These are phyloP conservation scores for Cassiopea xamachana DNA, from an alignment of 30 jellyfish, hydroid and myxozoan species.

Conservation along the genomic window DNA sequence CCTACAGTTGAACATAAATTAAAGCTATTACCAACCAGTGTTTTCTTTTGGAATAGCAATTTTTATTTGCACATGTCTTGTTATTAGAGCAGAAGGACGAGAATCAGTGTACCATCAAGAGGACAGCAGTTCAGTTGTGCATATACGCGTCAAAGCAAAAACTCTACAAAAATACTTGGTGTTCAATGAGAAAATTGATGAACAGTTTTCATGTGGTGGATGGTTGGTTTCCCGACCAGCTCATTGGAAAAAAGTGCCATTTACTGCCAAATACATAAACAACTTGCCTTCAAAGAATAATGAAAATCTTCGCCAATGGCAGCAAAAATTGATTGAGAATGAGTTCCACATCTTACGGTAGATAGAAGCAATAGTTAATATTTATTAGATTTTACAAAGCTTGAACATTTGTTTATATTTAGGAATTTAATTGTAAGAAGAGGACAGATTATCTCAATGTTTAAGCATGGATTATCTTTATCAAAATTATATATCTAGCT, in stretches of 20 bases:
- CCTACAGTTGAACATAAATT: too few relatives aligned
- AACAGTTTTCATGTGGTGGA: slow-evolving; percentile 18
- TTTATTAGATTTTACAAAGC: too few relatives aligned
- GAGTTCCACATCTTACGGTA: slow-evolving; percentile 18
- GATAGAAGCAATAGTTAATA: neutral
- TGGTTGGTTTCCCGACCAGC: slow-evolving; percentile 30
- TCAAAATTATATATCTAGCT: too few relatives aligned
- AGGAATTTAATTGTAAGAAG: too few relatives aligned
- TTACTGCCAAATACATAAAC: slow-evolving; percentile 18
- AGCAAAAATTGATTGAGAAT: slow-evolving; percentile 16
- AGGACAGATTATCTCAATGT: too few relatives aligned
- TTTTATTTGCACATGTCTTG: neutral
- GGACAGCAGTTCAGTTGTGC: neutral
- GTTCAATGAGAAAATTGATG: neutral
- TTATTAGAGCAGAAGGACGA: neutral
- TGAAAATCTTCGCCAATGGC: neutral
- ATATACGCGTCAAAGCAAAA: neutral
- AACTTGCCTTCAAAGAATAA: neutral
- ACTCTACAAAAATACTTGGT: neutral
- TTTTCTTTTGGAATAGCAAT: too few relatives aligned
- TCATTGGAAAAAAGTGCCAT: neutral
- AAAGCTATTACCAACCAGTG: too few relatives aligned
- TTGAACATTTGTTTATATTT: too few relatives aligned
- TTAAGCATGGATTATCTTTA: too few relatives aligned
- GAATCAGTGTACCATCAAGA: neutral